These are phyloP conservation scores for Chaetodon trifascialis DNA, from an alignment of 2,113 vertebrate species.

Conservation along the genomic window DNA sequence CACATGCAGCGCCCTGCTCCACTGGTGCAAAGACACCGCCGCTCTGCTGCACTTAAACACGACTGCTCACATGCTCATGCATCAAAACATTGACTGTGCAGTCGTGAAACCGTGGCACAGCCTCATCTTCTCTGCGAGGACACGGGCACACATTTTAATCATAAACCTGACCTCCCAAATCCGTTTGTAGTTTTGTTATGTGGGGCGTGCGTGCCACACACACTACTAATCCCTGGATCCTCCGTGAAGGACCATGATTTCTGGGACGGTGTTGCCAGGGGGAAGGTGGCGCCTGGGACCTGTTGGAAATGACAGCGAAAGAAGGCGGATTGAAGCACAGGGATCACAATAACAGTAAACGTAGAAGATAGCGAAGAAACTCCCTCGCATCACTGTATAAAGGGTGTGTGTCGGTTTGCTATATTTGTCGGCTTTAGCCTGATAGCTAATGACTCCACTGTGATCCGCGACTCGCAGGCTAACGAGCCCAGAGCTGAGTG, in stretches of 20 bases:
- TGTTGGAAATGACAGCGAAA: slow-evolving; percentile 85
- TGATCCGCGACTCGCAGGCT: slow-evolving; percentile 52
- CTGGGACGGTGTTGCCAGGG: slow-evolving; percentile 78
- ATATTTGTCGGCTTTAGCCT: slow-evolving; percentile 56
- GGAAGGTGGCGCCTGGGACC: slow-evolving; percentile 80
- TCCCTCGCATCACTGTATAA: slow-evolving; percentile 49
- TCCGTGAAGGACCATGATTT: slow-evolving; percentile 74
- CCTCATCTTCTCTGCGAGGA: slow-evolving; percentile 3
- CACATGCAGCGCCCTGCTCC: background rate
- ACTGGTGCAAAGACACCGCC: background rate
- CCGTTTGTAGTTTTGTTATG: slow-evolving; percentile 49
- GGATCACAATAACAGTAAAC: slow-evolving; percentile 58
- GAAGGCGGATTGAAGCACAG: slow-evolving; percentile 74
- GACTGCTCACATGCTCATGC: slow-evolving; percentile 4
- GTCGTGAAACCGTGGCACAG: background rate
- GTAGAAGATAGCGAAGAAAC: slow-evolving; percentile 73
- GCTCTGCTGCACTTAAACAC: background rate
- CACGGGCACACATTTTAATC: slow-evolving; percentile 44
- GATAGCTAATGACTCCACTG: slow-evolving; percentile 43
- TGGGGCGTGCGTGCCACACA: slow-evolving; percentile 44
- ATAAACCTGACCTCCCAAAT: slow-evolving; percentile 62
- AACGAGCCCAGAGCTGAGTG: slow-evolving; percentile 34
- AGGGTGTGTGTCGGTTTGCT: slow-evolving; percentile 50
- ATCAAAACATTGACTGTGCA: slow-evolving; percentile 7
- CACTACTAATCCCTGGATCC: slow-evolving; percentile 81